Percentiles rank a stretch among this genome's conserved stretches.
Evolutionary conservation across 2,797 vertebrate species (phyloP).

Genomic region (Gastrophryne carolinensis): DNA sequence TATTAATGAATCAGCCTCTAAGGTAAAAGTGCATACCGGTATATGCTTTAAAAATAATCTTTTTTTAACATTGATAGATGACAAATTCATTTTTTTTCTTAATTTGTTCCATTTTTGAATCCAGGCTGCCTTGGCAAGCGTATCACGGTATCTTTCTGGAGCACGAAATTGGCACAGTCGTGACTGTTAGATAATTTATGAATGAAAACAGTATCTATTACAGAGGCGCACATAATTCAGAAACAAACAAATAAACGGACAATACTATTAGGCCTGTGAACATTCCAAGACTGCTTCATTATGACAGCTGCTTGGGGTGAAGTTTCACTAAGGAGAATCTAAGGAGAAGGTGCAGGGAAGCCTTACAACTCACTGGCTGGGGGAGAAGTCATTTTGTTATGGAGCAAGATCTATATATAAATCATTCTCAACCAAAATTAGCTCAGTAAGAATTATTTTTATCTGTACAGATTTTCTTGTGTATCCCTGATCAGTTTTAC

Average conservation of each 20-base stretch:
- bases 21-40: no score
- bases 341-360: neutral
- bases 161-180: slow-evolving; percentile 17
- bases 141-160: neutral
- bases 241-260: slow-evolving; percentile 28
- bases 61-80: neutral
- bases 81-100: neutral
- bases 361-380: neutral
- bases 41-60: neutral
- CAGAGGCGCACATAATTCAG: slow-evolving; percentile 4
- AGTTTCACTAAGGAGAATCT: slow-evolving; percentile 1
- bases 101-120: neutral
- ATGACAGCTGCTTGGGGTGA: slow-evolving; percentile 25
- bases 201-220: slow-evolving; percentile 38
- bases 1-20: no score
- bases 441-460: no score
- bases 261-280: slow-evolving; percentile 18
- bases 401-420: neutral
- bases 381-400: neutral
- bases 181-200: slow-evolving; percentile 23
- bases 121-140: slow-evolving; percentile 9
- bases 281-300: slow-evolving; percentile 6
- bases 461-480: no score
- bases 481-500: no score
- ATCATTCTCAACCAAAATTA: no score